phyloP scores from a whole-genome alignment of 2,113 vertebrate species.

The Poicephalus gulielmi region DNA sequence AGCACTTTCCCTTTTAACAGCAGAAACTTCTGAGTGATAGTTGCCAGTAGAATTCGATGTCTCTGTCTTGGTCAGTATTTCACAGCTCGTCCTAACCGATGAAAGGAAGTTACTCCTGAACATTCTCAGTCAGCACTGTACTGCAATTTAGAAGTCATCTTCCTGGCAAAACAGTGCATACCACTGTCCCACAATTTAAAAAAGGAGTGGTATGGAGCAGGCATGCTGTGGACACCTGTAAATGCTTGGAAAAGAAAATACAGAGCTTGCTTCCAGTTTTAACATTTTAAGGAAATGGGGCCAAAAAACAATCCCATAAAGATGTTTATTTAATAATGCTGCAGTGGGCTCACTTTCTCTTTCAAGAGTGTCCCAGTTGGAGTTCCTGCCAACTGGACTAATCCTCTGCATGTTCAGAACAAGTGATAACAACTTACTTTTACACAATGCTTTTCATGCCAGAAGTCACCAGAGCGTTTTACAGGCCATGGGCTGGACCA shows the following conservation, averaged over 20 bases:
- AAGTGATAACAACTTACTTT: background rate
- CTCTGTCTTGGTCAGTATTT: background rate
- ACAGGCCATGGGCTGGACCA: background rate
- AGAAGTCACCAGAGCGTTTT: background rate
- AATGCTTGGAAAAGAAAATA: background rate
- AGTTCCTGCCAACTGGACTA: background rate
- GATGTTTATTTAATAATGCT: constrained; percentile 5
- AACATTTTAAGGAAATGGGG: background rate
- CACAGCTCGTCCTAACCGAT: background rate
- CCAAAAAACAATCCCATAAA: background rate
- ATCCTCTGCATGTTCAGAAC: background rate
- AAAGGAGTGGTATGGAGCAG: background rate
- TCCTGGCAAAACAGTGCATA: background rate
- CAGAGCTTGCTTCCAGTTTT: background rate
- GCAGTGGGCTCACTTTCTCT: background rate
- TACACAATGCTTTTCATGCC: background rate
- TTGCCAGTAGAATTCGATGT: background rate
- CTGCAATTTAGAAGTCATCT: background rate
- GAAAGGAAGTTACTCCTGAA: background rate
- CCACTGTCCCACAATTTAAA: background rate
- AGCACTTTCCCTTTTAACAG: background rate
- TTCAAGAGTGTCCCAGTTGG: background rate
- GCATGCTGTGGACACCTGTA: background rate
- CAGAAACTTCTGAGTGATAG: background rate
- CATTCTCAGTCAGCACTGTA: background rate